Base-by-base conservation (phyloP, 1,140 invertebrate genomes). In the Lucilia cuprina region DNA sequence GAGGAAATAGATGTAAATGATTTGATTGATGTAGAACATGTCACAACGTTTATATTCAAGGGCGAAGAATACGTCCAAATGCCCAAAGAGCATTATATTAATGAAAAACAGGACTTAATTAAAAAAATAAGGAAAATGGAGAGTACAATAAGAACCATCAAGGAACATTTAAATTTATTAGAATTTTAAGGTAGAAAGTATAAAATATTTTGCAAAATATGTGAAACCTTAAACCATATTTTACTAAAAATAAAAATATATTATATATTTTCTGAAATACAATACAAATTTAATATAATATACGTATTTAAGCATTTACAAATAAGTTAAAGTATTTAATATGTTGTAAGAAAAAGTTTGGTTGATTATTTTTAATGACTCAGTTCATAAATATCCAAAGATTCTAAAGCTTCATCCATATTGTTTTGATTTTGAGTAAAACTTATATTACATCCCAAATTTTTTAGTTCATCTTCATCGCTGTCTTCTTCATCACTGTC, bases 61-160 rank as follows among this genome's bases (percentile, higher is more conserved):
- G 89, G 88, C 25, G 86, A 90, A 41, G 84, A 89, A 78, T 89
- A 87, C 50, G 88, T 90, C 2, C 88, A 90, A 85, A 90, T 90
- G 89, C 86, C 89, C 0, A 83, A 86, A 49, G 85, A 87, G 2
- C 86, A 86, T 60, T 90, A 90, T 84, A 10, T 88, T 19, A 35
- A 70, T 0, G 89, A 90, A 77, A 90, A 89, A 70, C 83, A 85
- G 1, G 80, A 87, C 30, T 78, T 89, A 78, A 8, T 85, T 1
- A 19, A 82, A 2, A 83, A 86, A 14, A 12, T 90, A 2, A 78
- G 60, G 13, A 49, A 50, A 9, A 70, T 70, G 65, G n/a, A 21
- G 21, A 10, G 12, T 70, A 25, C n/a, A 21, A n/a, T 70, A 21
- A 70, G 10, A 25, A 70, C 65, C n/a, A 21, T 70, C 2, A 70